phyloP scores from a whole-genome alignment of 2,888 invertebrate species.

The Limnephilus auricula region DNA sequence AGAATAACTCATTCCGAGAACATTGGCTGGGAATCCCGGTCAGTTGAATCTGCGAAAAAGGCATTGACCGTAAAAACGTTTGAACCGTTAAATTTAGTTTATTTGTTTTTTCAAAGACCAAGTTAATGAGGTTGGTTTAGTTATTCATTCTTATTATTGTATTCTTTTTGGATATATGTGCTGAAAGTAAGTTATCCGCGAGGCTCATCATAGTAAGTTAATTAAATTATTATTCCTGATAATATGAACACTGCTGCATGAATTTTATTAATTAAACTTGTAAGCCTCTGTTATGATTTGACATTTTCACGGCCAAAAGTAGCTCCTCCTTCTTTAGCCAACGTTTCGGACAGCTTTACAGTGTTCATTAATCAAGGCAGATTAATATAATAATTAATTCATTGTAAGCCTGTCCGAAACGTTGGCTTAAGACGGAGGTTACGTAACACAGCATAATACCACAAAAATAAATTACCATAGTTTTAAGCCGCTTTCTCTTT shows the following conservation, averaged over 20 bases:
- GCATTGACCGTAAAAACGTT: background rate
- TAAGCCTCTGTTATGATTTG: too few species aligned
- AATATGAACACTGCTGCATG: background rate
- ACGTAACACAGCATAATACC: too few species aligned
- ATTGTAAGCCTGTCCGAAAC: too few species aligned
- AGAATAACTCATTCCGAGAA: background rate
- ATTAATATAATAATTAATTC: too few species aligned
- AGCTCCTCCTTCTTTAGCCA: too few species aligned
- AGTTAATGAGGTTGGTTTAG: background rate
- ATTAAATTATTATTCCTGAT: background rate
- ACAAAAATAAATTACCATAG: too few species aligned
- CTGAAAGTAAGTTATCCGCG: background rate
- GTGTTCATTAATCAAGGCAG: too few species aligned
- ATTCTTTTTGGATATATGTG: background rate
- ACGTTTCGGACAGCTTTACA: too few species aligned
- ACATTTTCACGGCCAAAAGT: too few species aligned
- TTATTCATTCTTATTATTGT: too few species aligned
- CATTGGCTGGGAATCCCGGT: background rate
- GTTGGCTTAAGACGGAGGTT: too few species aligned
- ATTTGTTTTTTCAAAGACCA: background rate
- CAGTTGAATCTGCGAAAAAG: background rate
- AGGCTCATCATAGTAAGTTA: background rate
- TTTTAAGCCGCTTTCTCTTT: too few species aligned
- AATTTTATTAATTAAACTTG: background rate
- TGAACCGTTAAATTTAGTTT: background rate